Evolutionary conservation across 2,113 vertebrate genomes (phyloP).

Genomic region (Macroglossus sobrinus): DNA sequence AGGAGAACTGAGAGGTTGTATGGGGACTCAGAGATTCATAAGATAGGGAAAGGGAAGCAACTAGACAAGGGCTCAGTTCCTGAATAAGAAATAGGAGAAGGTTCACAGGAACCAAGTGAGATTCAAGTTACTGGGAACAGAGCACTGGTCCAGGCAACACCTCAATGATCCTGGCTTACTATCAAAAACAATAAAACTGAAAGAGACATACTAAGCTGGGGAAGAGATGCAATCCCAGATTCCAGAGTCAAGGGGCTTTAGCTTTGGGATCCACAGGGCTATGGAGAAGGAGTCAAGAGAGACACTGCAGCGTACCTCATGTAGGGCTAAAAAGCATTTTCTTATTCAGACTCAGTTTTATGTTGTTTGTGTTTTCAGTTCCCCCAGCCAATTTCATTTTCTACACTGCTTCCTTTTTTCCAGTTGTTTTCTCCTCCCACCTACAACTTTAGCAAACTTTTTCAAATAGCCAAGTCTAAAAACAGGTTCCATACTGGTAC

Average conservation of each 20-base stretch:
- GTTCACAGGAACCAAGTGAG: not conserved
- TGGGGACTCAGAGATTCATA: not conserved
- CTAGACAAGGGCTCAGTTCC: not conserved
- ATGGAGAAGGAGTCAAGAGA: not conserved
- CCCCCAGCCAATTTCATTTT: not conserved
- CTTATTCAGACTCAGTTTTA: not conserved
- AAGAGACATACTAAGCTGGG: not conserved
- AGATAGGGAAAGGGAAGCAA: not conserved
- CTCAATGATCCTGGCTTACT: not conserved
- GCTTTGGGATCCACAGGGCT: not conserved
- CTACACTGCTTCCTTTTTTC: not conserved
- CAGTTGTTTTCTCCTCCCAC: not conserved
- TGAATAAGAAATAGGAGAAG: not conserved
- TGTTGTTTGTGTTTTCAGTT: not conserved
- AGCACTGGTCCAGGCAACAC: not conserved
- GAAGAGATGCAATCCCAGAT: not conserved
- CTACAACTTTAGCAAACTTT: not conserved
- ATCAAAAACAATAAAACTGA: not conserved
- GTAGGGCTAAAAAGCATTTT: not conserved
- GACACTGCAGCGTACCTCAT: not conserved
- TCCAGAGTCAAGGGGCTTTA: not conserved
- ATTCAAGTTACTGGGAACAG: not conserved
- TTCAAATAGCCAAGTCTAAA: not conserved
- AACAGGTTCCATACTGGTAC: not conserved
- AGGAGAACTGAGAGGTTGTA: not conserved